Conservation (phyloP, 2,797 vertebrate species). For the Malurus splendens region DNA sequence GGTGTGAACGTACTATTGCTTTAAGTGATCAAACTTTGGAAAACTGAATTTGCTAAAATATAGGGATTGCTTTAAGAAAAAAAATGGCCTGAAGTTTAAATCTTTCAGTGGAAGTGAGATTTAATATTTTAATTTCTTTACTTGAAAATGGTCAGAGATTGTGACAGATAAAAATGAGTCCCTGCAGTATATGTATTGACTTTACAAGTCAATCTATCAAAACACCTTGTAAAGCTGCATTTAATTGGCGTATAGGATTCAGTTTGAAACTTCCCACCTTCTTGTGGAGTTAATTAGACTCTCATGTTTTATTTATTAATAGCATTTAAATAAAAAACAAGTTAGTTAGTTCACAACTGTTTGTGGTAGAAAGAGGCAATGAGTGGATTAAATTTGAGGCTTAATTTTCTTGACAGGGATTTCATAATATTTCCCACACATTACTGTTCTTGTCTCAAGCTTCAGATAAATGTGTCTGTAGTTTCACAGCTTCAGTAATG, state of each 20-base stretch:
- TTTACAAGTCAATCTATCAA: not conserved
- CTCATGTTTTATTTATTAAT: not conserved
- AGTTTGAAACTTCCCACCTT: not conserved
- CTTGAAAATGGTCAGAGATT: not conserved
- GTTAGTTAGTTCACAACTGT: not conserved
- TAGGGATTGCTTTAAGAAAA: not conserved
- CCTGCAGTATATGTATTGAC: not conserved
- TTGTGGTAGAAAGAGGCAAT: not conserved
- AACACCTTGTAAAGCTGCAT: not conserved
- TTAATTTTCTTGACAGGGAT: not conserved
- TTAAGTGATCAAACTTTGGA: not conserved
- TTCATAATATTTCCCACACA: slow-evolving; percentile 16
- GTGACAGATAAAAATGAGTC: not conserved
- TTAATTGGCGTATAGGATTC: not conserved
- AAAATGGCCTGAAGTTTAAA: not conserved
- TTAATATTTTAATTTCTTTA: not conserved
- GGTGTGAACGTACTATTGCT: not conserved
- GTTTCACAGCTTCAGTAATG: not conserved
- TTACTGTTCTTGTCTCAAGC: not conserved
- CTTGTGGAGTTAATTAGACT: not conserved
- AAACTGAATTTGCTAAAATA: not conserved
- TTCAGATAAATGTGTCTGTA: not conserved
- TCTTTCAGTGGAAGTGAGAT: not conserved
- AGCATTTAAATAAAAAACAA: not conserved
- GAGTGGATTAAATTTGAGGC: not conserved